Percentiles rank a stretch among this genome's conserved stretches.
Conservation (phyloP, 2,888 invertebrate species). For the Andrena haemorrhoa region DNA sequence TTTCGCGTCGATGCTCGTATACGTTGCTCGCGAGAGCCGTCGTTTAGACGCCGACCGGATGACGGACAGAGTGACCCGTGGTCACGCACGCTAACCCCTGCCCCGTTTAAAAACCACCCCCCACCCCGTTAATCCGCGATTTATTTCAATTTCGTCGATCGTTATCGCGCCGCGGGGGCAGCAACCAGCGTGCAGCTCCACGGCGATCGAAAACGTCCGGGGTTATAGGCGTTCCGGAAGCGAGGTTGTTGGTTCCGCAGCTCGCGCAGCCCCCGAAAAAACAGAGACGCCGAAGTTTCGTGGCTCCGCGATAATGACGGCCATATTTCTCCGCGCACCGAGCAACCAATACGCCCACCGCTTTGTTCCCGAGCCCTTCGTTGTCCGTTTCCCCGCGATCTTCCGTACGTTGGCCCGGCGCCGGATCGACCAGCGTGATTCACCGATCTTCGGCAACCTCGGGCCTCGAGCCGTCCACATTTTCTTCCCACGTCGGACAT, state of each 20-base stretch:
- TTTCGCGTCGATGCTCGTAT: slow-evolving; percentile 53
- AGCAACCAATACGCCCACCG: slow-evolving; percentile 54
- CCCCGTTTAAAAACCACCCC: slow-evolving; percentile 56
- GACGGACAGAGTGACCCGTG: slow-evolving; percentile 20
- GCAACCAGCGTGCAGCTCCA: no score
- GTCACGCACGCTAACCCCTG: slow-evolving; percentile 65
- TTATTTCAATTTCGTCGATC: slow-evolving; percentile 72
- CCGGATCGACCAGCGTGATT: slow-evolving; percentile 29
- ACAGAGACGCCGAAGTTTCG: slow-evolving; percentile 57
- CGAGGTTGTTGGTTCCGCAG: background rate
- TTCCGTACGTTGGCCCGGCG: slow-evolving; percentile 18
- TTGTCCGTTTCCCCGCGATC: background rate
- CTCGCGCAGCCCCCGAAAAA: background rate
- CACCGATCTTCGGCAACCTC: slow-evolving; percentile 18
- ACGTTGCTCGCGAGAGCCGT: slow-evolving; percentile 20
- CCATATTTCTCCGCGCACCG: slow-evolving; percentile 65
- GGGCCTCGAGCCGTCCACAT: no score
- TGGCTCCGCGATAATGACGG: slow-evolving; percentile 70
- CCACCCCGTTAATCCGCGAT: slow-evolving; percentile 62
- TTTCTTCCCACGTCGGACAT: background rate
- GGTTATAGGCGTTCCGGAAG: slow-evolving; percentile 8
- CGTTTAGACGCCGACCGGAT: slow-evolving; percentile 26
- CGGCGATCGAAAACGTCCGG: background rate
- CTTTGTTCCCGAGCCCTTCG: slow-evolving; percentile 39
- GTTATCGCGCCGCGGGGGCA: slow-evolving; percentile 45